A percentile compares a stretch with the other conserved stretches of the same genome.
phyloP scores from a whole-genome alignment of 53 echinoderm and acorn worm species.

The Holothuria leucospilota region DNA sequence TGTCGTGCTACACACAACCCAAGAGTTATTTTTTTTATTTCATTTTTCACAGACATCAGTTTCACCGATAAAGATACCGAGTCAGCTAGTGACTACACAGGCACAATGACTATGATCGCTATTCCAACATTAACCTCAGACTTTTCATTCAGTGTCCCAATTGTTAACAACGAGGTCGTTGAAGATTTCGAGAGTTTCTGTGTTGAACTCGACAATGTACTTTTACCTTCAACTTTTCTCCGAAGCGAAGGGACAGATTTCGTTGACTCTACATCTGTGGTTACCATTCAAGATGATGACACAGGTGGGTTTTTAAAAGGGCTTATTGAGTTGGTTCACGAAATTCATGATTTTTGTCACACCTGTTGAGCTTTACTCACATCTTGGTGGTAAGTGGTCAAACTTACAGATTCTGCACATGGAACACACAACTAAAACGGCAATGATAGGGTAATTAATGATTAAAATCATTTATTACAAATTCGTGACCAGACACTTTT shows the following conservation, averaged over 20 bases:
- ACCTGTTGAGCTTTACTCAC: no score
- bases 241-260: not conserved
- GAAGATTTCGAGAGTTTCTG: constrained; percentile 22
- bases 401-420: no score
- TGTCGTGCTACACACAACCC: no score
- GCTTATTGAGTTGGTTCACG: no score
- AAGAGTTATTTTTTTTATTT: no score
- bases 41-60: not conserved
- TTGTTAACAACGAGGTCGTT: not conserved
- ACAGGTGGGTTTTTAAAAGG: constrained; percentile 6
- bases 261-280: not conserved
- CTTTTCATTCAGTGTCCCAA: not conserved
- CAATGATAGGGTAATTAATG: no score
- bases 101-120: not conserved
- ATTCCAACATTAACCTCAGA: not conserved
- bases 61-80: not conserved
- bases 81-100: not conserved
- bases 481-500: no score
- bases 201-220: not conserved
- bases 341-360: no score
- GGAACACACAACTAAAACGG: no score
- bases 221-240: not conserved
- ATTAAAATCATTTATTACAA: no score
- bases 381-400: no score
- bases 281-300: constrained; percentile 15